A percentile compares a stretch with the other conserved stretches of the same genome.
Conservation (phyloP, 1,140 invertebrate species). For the Sycophaga agraensis region DNA sequence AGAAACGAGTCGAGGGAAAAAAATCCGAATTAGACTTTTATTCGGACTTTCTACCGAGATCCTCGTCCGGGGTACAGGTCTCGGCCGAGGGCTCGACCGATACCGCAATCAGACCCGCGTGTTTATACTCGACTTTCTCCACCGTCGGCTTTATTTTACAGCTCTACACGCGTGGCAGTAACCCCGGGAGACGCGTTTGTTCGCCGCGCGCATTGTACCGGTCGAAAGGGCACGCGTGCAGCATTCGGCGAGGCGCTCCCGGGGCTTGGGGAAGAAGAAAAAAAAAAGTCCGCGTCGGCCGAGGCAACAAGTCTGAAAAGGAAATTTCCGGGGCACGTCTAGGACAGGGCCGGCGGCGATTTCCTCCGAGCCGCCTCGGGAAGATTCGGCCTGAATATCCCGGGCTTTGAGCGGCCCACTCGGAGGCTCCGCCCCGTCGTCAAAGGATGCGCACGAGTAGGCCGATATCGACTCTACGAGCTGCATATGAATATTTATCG, state of each 20-base stretch:
- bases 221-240: not conserved
- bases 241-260: not conserved
- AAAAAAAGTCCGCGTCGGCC: constrained; percentile 29
- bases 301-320: constrained; percentile 31
- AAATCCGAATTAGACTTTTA: too few relatives aligned
- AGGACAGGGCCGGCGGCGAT: constrained; percentile 4
- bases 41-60: too few relatives aligned
- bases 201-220: not conserved
- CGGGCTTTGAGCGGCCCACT: not conserved
- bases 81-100: too few relatives aligned
- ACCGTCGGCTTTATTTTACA: too few relatives aligned
- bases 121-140: too few relatives aligned
- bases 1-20: too few relatives aligned
- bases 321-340: constrained; percentile 30
- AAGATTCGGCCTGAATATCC: constrained; percentile 22
- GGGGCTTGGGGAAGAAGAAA: too few relatives aligned
- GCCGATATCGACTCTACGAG: constrained; percentile 13
- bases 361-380: constrained; percentile 14
- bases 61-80: too few relatives aligned
- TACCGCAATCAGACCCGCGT: too few relatives aligned
- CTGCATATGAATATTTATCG: constrained; percentile 1
- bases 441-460: constrained; percentile 7
- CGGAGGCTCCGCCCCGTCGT: not conserved
- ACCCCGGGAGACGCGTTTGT: too few relatives aligned
- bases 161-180: too few relatives aligned